A percentile compares a stretch with the other conserved stretches of the same genome.
Conservation (phyloP, 2,113 vertebrate species). For the Rhineura floridana region DNA sequence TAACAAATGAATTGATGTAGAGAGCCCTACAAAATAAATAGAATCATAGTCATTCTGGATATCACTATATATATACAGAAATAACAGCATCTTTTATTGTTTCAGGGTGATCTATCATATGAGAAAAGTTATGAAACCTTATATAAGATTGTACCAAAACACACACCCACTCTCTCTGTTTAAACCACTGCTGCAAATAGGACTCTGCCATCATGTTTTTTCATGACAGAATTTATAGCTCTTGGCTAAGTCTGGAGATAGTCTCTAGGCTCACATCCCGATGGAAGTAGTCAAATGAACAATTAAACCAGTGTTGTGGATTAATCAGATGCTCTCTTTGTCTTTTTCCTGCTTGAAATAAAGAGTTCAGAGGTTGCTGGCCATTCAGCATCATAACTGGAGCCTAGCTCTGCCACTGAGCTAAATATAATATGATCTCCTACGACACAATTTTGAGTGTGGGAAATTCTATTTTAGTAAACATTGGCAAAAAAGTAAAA, state of each 20-base stretch:
- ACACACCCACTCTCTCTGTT: not conserved
- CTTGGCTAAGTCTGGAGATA: constrained; percentile 46
- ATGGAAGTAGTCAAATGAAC: constrained; percentile 42
- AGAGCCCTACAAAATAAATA: not conserved
- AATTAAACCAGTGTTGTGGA: constrained; percentile 47
- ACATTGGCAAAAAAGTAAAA: constrained; percentile 3
- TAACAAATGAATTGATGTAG: not conserved
- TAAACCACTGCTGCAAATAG: not conserved
- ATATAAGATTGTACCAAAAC: constrained; percentile 32
- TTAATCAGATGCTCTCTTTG: constrained; percentile 24
- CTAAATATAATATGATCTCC: constrained; percentile 43
- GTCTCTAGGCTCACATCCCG: not conserved
- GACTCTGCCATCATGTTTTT: constrained; percentile 36
- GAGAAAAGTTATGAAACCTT: constrained; percentile 25
- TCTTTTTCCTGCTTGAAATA: constrained; percentile 44
- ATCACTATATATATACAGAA: constrained; percentile 17
- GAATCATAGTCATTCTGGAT: constrained; percentile 22
- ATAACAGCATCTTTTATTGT: constrained; percentile 1
- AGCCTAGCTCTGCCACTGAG: not conserved
- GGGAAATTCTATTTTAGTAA: constrained; percentile 1
- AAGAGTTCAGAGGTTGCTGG: constrained; percentile 41
- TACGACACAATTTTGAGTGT: constrained; percentile 4
- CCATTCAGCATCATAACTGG: constrained; percentile 27
- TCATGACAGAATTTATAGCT: constrained; percentile 30
- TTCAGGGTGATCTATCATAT: constrained; percentile 22